phyloP scores from a whole-genome alignment of 2,797 vertebrate species.

The Todus mexicanus region DNA sequence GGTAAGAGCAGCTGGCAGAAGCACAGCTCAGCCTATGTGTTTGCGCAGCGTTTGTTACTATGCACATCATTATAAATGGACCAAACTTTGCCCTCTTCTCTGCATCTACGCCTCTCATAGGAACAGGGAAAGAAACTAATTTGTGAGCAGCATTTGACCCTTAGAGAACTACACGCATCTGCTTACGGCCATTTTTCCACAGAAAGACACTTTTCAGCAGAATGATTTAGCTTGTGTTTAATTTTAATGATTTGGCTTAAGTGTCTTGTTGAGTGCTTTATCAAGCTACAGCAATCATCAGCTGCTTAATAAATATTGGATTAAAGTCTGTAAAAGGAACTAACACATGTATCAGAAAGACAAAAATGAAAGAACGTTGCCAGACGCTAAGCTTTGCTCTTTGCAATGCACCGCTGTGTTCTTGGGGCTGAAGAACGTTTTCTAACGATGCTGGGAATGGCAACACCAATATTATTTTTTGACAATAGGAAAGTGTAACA shows the following conservation, averaged over 20 bases:
- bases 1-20: background rate
- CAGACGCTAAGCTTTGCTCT: background rate
- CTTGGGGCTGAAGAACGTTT: background rate
- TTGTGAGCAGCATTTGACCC: background rate
- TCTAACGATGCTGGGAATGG: background rate
- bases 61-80: background rate
- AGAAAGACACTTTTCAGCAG: background rate
- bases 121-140: background rate
- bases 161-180: background rate
- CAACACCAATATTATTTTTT: background rate
- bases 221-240: conserved; percentile 21
- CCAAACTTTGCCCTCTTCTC: conserved; percentile 19
- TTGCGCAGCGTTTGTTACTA: background rate
- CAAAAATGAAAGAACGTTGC: background rate
- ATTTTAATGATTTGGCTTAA: conserved; percentile 46
- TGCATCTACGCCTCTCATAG: background rate
- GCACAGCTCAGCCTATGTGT: background rate
- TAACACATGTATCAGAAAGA: background rate
- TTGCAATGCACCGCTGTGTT: background rate
- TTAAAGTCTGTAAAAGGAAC: conserved; percentile 38
- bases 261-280: conserved; percentile 40
- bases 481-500: background rate
- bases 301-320: conserved; percentile 61
- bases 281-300: conserved; percentile 44
- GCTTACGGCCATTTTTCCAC: background rate